Evolutionary conservation across 2,797 vertebrate species (phyloP).

Genomic region (Thalassophryne amazonica): DNA sequence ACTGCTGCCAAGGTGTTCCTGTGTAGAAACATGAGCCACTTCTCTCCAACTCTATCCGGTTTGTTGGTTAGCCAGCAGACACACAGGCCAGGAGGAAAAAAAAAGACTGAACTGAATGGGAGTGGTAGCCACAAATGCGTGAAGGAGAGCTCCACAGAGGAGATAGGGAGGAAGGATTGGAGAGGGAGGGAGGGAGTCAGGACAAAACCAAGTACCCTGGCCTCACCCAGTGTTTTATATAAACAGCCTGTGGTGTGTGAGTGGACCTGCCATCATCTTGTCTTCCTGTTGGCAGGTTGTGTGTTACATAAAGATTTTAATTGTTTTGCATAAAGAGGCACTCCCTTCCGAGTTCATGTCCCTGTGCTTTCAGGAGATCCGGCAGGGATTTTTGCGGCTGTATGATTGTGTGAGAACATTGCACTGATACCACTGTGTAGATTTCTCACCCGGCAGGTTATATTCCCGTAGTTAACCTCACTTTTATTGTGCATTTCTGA

Average conservation of each 20-base stretch:
- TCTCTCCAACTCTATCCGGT: constrained; percentile 7
- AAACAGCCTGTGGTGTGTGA: constrained; percentile 12
- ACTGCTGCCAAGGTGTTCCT: not conserved
- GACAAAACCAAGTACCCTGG: constrained; percentile 11
- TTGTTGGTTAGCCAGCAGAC: constrained; percentile 2
- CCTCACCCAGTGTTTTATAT: constrained; percentile 6
- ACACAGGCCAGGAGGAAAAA: constrained; percentile 2
- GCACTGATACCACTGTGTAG: constrained; percentile 28
- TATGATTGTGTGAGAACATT: constrained; percentile 33
- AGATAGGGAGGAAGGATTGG: constrained; percentile 16
- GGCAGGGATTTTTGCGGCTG: constrained; percentile 28
- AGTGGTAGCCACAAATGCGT: constrained; percentile 1
- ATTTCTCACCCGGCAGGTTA: constrained; percentile 52
- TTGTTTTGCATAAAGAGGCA: constrained; percentile 16
- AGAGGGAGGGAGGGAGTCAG: constrained; percentile 10
- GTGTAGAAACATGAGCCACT: constrained; percentile 11
- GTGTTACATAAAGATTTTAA: constrained; percentile 2
- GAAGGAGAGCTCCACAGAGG: not conserved
- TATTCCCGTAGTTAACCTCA: constrained; percentile 68
- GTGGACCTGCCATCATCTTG: constrained; percentile 10
- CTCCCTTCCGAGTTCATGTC: constrained; percentile 18
- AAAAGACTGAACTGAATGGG: constrained; percentile 5
- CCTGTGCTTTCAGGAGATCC: constrained; percentile 18
- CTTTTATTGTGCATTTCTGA: constrained; percentile 57
- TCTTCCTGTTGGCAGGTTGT: constrained; percentile 11